Evolutionary conservation across 2,113 vertebrate genomes (phyloP), one percentile per base, ranked within the genome.

Genomic region (Perca fluviatilis): DNA sequence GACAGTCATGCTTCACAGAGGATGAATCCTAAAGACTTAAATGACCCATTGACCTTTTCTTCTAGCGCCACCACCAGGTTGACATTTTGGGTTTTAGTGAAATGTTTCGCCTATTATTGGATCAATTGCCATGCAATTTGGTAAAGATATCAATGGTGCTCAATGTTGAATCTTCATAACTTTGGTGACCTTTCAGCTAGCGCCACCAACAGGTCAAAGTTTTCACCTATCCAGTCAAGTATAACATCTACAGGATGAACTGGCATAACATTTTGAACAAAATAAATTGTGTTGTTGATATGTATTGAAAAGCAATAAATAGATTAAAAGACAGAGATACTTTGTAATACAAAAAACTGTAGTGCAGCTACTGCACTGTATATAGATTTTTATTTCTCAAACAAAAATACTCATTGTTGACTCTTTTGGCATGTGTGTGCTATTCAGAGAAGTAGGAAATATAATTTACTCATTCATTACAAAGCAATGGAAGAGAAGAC

Each of bases 381-480:
- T 14, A 67, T 65, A 56, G 68, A 47, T 51, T 65, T 43, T 21
- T 53, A 86, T 87, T 84, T 88, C 80, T 68, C 82, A 74, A 82
- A 85, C 53, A 64, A 85, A 87, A 92, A 86, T 79, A 86, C 56
- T 78, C 77, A 76, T 47, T 91, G 87, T 86, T 92, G 85, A 86
- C 82, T 83, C 86, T 82, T 83, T 70, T 80, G 68, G 78, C 79
- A 87, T 90, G 86, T 87, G 80, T 61, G 56, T 67, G 72, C 50
- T 49, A 78, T 70, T 78, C 83, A 87, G 30, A 51, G 89, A 83
- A 86, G 84, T 74, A 89, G 91, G 86, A 91, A 88, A 93, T 90
- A 86, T 86, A 77, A 87, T 91, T 87, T 74, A 85, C 47, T 72
- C 85, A 88, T 90, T 93, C 84, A 91, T 92, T 91, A 91, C 75